Percentiles rank a stretch among this genome's conserved stretches.
Conservation (phyloP, 1,140 invertebrate genomes). For the Pectinophora gossypiella region DNA sequence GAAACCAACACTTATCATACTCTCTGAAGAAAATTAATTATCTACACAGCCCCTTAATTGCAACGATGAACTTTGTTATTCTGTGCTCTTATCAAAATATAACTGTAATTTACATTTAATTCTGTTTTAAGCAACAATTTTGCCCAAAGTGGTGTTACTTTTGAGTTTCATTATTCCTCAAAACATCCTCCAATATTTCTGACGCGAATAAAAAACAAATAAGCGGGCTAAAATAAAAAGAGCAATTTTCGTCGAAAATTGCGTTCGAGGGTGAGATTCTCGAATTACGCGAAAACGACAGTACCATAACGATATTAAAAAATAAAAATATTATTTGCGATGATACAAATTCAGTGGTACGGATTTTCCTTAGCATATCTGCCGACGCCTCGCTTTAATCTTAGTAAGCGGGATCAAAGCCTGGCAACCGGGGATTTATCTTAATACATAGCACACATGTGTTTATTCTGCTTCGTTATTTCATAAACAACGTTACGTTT, state of each 20-base stretch:
- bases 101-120: not conserved
- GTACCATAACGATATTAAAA: not conserved
- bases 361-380: not conserved
- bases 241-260: not conserved
- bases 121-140: not conserved
- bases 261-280: not conserved
- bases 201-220: not conserved
- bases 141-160: not conserved
- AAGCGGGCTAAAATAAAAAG: not conserved
- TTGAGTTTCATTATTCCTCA: not conserved
- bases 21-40: not conserved
- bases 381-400: not conserved
- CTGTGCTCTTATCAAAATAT: not conserved
- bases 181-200: not conserved
- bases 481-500: not conserved
- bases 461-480: not conserved
- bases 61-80: too few relatives aligned
- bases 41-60: too few relatives aligned
- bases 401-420: not conserved
- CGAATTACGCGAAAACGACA: not conserved
- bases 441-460: not conserved
- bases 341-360: not conserved
- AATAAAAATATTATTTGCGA: conserved; percentile 3
- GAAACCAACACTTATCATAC: too few relatives aligned
- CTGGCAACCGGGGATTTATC: not conserved